Percentiles rank a stretch among this genome's conserved stretches.
These are phyloP conservation scores for Gari tellinella DNA, from an alignment of 2,888 invertebrate species.

Conservation along the genomic window DNA sequence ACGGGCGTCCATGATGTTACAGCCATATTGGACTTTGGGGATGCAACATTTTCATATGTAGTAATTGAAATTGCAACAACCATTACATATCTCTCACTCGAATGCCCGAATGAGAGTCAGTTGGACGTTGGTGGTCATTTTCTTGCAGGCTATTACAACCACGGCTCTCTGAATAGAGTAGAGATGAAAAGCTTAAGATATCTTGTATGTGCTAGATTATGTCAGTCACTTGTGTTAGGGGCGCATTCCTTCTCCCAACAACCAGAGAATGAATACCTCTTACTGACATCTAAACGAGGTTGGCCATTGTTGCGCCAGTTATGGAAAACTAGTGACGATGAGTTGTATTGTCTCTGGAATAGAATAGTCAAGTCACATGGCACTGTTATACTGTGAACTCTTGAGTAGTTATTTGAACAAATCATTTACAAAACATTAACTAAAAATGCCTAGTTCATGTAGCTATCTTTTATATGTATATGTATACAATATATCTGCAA, in stretches of 20 bases:
- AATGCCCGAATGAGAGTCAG: constrained; percentile 86
- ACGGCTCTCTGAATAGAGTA: constrained; percentile 87
- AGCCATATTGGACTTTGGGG: constrained; percentile 94
- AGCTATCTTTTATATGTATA: too few relatives aligned
- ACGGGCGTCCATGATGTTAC: constrained; percentile 87
- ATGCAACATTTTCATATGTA: constrained; percentile 88
- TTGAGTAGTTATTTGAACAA: too few relatives aligned
- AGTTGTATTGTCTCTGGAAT: constrained; percentile 7
- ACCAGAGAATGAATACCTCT: constrained; percentile 91
- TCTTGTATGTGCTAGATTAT: constrained; percentile 91
- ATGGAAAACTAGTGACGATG: constrained; percentile 55
- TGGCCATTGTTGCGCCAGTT: constrained; percentile 75
- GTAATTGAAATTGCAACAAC: constrained; percentile 93
- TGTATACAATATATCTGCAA: too few relatives aligned
- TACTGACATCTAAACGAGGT: constrained; percentile 86
- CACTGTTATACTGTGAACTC: too few relatives aligned
- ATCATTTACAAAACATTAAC: too few relatives aligned
- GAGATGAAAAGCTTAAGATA: constrained; percentile 89
- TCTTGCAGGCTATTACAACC: constrained; percentile 90
- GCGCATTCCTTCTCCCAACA: constrained; percentile 90
- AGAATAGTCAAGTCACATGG: neutral
- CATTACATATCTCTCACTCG: constrained; percentile 92
- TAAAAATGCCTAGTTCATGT: too few relatives aligned
- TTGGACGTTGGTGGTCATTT: constrained; percentile 86
- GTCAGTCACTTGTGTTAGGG: constrained; percentile 93